phyloP scores from a whole-genome alignment of 1,140 invertebrate species.

The Araneus ventricosus region DNA sequence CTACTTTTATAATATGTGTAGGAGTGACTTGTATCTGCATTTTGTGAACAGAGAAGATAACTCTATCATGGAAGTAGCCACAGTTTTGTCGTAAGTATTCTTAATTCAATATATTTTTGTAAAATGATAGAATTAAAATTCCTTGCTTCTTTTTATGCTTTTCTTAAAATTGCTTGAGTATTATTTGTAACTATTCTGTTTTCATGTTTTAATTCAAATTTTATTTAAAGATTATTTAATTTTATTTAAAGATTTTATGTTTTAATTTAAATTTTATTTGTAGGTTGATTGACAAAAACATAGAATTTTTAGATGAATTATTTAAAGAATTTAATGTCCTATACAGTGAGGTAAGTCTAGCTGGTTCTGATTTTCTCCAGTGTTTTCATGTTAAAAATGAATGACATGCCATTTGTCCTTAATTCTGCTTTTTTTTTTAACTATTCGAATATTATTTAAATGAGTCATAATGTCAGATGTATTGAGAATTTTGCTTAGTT shows the following conservation, averaged over 20 bases:
- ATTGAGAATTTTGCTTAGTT: too few relatives aligned
- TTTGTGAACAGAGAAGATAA: slow-evolving; percentile 93
- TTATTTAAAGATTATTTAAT: slow-evolving; percentile 44
- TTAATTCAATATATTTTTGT: slow-evolving; percentile 25
- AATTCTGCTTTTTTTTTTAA: background rate
- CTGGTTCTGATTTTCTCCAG: background rate
- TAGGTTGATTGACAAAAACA: slow-evolving; percentile 93
- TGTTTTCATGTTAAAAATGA: background rate
- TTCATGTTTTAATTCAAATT: background rate
- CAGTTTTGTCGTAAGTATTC: slow-evolving; percentile 79
- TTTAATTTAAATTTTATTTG: slow-evolving; percentile 78
- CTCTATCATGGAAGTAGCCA: slow-evolving; percentile 88
- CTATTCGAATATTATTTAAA: background rate
- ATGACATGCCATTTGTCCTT: background rate
- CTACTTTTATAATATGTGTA: slow-evolving; percentile 75
- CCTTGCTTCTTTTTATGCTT: background rate
- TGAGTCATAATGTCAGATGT: too few relatives aligned
- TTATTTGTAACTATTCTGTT: background rate
- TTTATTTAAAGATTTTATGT: too few relatives aligned
- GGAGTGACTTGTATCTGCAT: slow-evolving; percentile 95
- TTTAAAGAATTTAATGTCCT: slow-evolving; percentile 88
- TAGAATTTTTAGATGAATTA: slow-evolving; percentile 91
- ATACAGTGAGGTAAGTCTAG: slow-evolving; percentile 79
- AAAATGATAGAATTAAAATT: background rate
- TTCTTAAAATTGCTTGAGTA: too few relatives aligned